phyloP scores from a whole-genome alignment of 2,888 invertebrate genomes.

The Apodemia zela region DNA sequence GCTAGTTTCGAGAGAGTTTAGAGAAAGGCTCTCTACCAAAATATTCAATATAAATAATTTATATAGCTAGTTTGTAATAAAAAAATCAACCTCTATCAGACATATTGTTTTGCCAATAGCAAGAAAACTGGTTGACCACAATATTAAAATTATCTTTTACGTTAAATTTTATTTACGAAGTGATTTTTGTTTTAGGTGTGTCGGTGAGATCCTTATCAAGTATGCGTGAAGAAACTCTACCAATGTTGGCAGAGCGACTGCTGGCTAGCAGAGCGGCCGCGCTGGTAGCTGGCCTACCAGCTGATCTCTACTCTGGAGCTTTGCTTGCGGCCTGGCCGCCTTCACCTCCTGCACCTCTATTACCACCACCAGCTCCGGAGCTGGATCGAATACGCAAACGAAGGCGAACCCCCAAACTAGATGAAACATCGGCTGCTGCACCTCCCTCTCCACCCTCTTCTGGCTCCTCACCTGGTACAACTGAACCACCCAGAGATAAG shows the following conservation, averaged over 20 bases:
- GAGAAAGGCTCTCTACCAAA: too few relatives aligned
- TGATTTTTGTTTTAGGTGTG: constrained; percentile 57
- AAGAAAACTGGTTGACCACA: neutral
- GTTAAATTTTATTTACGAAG: neutral
- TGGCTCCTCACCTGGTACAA: constrained; percentile 72
- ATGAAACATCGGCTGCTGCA: constrained; percentile 53
- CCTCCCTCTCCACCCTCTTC: constrained; percentile 68
- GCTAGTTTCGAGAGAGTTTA: too few relatives aligned
- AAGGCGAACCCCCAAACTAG: constrained; percentile 69
- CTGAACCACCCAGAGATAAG: constrained; percentile 84
- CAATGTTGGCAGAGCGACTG: constrained; percentile 74
- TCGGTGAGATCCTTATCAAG: constrained; percentile 71
- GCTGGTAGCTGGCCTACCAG: constrained; percentile 79
- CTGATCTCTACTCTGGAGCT: constrained; percentile 83
- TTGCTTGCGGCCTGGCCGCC: constrained; percentile 80
- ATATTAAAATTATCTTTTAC: neutral
- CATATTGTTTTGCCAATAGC: neutral
- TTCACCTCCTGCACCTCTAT: constrained; percentile 78
- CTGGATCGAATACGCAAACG: constrained; percentile 69
- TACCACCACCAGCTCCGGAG: constrained; percentile 71
- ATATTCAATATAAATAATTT: too few relatives aligned
- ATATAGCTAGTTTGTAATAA: too few relatives aligned
- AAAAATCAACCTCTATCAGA: too few relatives aligned
- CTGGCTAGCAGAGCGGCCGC: constrained; percentile 77
- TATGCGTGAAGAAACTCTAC: constrained; percentile 73